phyloP scores from a whole-genome alignment of 1,140 invertebrate genomes.

The Heliconius melpomene region DNA sequence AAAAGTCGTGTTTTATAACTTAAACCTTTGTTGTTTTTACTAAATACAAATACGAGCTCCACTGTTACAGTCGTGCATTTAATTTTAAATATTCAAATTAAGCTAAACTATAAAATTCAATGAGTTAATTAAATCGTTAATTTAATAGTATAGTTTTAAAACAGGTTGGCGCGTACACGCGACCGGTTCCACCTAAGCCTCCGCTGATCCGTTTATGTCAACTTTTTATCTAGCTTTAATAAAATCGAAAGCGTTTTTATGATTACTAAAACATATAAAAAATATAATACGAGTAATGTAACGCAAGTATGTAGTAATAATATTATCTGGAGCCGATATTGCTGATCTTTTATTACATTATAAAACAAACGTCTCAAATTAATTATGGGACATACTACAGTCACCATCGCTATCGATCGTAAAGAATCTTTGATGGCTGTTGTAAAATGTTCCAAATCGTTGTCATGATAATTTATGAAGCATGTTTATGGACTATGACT shows the following conservation, averaged over 20 bases:
- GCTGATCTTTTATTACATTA: slow-evolving; percentile 15
- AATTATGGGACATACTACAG: slow-evolving; percentile 74
- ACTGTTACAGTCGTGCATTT: not conserved
- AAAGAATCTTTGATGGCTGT: slow-evolving; percentile 76
- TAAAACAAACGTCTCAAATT: slow-evolving; percentile 70
- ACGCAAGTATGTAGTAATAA: slow-evolving; percentile 51
- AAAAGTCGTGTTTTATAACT: slow-evolving; percentile 41
- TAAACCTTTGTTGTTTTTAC: not conserved
- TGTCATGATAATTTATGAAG: slow-evolving; percentile 79
- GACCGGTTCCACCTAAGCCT: slow-evolving; percentile 19
- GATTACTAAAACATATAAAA: slow-evolving; percentile 56
- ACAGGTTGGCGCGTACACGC: slow-evolving; percentile 18
- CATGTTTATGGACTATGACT: slow-evolving; percentile 77
- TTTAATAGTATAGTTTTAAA: slow-evolving; percentile 25
- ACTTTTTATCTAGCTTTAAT: slow-evolving; percentile 29
- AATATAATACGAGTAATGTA: slow-evolving; percentile 52
- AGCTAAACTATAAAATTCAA: slow-evolving; percentile 37
- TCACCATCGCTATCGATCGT: slow-evolving; percentile 72
- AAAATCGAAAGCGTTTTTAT: slow-evolving; percentile 55
- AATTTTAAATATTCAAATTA: slow-evolving; percentile 26
- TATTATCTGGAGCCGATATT: slow-evolving; percentile 54
- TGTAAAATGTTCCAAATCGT: slow-evolving; percentile 79
- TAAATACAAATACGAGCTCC: not conserved
- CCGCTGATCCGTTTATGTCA: slow-evolving; percentile 22
- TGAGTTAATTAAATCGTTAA: slow-evolving; percentile 33